Evolutionary conservation across 2,797 vertebrate genomes (phyloP).

Genomic region (Champsocephalus esox): DNA sequence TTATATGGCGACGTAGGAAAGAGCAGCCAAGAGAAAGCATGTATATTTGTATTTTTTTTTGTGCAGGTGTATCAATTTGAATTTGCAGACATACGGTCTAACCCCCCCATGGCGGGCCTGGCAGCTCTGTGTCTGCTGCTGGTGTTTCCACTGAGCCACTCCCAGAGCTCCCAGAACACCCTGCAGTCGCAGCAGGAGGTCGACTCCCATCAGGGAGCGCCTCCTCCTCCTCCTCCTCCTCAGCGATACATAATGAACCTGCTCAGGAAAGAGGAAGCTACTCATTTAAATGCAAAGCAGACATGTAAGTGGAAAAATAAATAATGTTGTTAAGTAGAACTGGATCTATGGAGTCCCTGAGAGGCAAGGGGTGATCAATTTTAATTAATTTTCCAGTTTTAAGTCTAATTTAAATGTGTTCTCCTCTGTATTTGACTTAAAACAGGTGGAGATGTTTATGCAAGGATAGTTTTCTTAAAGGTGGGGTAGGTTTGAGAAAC

Average conservation of each 20-base stretch:
- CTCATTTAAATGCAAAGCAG: constrained; percentile 54
- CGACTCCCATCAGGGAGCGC: constrained; percentile 36
- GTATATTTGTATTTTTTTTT: background rate
- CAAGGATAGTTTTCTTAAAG: no score
- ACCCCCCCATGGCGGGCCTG: constrained; percentile 51
- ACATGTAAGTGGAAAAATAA: constrained; percentile 66
- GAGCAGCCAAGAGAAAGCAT: background rate
- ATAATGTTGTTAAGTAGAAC: background rate
- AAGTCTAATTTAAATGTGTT: no score
- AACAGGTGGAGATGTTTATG: no score
- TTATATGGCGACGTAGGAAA: background rate
- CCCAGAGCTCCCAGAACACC: constrained; percentile 75
- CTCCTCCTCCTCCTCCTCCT: constrained; percentile 42
- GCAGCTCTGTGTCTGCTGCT: constrained; percentile 70
- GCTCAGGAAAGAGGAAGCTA: constrained; percentile 56
- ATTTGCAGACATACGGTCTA: constrained; percentile 15
- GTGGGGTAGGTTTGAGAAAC: no score
- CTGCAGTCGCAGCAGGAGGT: constrained; percentile 56
- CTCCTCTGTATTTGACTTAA: no score
- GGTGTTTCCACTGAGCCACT: constrained; percentile 68
- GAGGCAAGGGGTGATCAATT: no score
- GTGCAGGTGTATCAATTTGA: background rate
- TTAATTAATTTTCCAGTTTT: no score
- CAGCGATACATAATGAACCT: constrained; percentile 44
- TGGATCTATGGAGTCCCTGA: background rate